Percentiles rank a stretch among this genome's conserved stretches.
Conservation (phyloP, 2,113 vertebrate genomes). For the Tympanuchus pallidicinctus region DNA sequence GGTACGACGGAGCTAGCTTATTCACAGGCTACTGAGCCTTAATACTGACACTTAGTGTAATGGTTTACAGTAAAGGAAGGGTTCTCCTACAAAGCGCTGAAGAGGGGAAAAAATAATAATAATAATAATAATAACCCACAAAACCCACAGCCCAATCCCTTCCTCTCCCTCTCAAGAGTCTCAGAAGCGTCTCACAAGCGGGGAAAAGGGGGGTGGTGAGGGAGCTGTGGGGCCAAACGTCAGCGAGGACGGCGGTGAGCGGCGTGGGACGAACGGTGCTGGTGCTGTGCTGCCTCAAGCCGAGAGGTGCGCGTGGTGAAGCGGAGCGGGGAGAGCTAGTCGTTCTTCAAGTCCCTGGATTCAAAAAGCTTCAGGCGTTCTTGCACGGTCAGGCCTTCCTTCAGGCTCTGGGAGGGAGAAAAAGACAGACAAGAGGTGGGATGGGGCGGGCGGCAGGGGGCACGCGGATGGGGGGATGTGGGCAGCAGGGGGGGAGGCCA, state of each 20-base stretch:
- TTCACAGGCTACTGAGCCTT: conserved; percentile 80
- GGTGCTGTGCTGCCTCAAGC: conserved; percentile 74
- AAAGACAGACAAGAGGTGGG: conserved; percentile 12
- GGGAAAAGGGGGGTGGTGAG: conserved; percentile 15
- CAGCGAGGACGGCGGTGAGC: conserved; percentile 55
- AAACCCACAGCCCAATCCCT: neutral
- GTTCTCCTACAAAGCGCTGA: conserved; percentile 34
- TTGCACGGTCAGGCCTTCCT: conserved; percentile 97
- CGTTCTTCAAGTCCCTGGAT: conserved; percentile 94
- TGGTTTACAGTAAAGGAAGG: conserved; percentile 56
- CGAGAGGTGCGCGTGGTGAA: conserved; percentile 71
- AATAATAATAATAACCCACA: too few relatives aligned
- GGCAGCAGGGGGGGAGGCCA: neutral
- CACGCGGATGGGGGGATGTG: neutral
- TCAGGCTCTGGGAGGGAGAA: conserved; percentile 88
- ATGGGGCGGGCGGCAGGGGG: neutral
- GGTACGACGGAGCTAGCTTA: conserved; percentile 79
- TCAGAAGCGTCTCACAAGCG: conserved; percentile 56
- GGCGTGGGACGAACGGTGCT: conserved; percentile 64
- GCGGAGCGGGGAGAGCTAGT: conserved; percentile 80
- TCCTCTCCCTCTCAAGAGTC: conserved; percentile 44
- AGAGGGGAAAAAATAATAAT: neutral
- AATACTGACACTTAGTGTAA: conserved; percentile 83
- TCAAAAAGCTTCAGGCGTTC: conserved; percentile 98
- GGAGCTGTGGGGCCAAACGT: conserved; percentile 42